Evolutionary conservation across 2,113 vertebrate genomes (phyloP).

Genomic region (Macaca mulatta): DNA sequence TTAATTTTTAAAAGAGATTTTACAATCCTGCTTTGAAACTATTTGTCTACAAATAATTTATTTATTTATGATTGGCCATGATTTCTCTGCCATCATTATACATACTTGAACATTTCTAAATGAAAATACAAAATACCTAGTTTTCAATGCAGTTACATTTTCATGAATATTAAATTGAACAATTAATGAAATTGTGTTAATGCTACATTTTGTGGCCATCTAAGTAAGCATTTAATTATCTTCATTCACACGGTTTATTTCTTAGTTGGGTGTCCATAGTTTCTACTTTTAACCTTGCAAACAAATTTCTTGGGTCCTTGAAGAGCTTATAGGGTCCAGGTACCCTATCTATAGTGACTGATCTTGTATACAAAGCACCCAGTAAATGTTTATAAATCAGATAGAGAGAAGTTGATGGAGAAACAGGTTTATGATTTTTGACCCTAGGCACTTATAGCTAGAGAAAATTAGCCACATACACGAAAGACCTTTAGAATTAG

Average conservation of each 20-base stretch:
- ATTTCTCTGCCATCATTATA: neutral
- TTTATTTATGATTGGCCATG: neutral
- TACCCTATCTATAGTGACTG: neutral
- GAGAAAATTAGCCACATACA: neutral
- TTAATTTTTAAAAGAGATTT: neutral
- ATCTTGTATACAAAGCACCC: neutral
- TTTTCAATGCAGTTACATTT: neutral
- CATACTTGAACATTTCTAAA: neutral
- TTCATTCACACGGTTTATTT: neutral
- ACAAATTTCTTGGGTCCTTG: neutral
- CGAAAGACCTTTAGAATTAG: neutral
- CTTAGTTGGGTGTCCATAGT: neutral
- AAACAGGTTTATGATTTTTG: conserved; percentile 23
- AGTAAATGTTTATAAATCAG: neutral
- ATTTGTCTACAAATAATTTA: neutral
- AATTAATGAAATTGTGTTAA: conserved; percentile 16
- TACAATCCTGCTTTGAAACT: conserved; percentile 8
- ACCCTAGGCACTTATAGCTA: neutral
- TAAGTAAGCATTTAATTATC: conserved; percentile 18
- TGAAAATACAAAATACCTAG: too few species aligned
- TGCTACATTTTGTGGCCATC: neutral
- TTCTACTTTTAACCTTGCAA: neutral
- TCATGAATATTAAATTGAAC: conserved; percentile 19
- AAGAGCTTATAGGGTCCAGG: neutral
- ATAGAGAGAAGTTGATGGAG: neutral